These are phyloP conservation scores for Strigops habroptila DNA, from an alignment of 2,113 vertebrate species.

Conservation along the genomic window DNA sequence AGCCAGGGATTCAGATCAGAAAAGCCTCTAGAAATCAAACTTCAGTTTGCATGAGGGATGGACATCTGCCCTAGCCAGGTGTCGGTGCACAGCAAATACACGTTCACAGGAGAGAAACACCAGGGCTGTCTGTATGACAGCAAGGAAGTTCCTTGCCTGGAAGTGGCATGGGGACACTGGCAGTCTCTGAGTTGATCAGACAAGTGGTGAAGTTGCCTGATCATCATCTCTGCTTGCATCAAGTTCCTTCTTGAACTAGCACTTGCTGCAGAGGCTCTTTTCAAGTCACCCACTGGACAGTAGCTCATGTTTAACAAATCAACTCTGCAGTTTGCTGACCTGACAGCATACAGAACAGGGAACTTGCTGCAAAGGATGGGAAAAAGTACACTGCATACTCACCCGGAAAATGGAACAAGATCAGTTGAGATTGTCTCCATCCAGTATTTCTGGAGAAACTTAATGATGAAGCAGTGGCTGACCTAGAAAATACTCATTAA, in stretches of 20 bases:
- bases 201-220: not conserved
- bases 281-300: not conserved
- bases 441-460: not conserved
- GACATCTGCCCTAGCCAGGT: not conserved
- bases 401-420: not conserved
- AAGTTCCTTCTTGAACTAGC: not conserved
- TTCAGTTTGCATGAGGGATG: not conserved
- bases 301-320: not conserved
- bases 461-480: conserved; percentile 18
- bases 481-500: conserved; percentile 19
- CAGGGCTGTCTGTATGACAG: not conserved
- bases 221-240: not conserved
- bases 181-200: not conserved
- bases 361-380: not conserved
- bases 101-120: rapidly evolving
- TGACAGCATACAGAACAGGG: not conserved
- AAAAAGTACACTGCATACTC: not conserved
- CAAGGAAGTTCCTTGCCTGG: not conserved
- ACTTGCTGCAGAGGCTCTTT: not conserved
- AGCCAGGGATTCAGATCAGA: not conserved
- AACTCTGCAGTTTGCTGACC: not conserved
- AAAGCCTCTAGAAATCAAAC: not conserved
- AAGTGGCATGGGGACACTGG: not conserved
- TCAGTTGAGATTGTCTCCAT: not conserved
- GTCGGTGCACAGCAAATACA: not conserved